phyloP scores from a whole-genome alignment of 2,113 vertebrate species.

The Calyptomena viridis region DNA sequence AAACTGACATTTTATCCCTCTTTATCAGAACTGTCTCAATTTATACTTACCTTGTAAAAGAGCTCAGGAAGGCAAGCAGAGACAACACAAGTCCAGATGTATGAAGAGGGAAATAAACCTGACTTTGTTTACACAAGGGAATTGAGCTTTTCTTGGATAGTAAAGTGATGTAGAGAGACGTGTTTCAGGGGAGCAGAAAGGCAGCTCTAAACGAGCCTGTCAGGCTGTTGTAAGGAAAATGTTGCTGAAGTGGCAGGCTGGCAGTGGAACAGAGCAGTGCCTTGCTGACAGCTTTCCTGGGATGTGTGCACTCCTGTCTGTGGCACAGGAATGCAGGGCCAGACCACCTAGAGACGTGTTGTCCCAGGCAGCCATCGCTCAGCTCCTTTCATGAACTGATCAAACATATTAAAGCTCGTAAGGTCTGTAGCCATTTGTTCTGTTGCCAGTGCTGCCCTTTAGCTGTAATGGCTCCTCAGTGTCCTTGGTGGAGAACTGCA shows the following conservation, averaged over 20 bases:
- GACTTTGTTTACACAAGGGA: neutral
- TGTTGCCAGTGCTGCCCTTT: neutral
- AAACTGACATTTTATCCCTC: neutral
- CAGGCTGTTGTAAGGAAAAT: rapidly evolving
- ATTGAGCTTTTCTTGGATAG: neutral
- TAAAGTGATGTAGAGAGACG: neutral
- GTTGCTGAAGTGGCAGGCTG: rapidly evolving
- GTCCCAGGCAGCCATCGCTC: neutral
- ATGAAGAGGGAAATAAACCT: neutral
- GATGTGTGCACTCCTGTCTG: neutral
- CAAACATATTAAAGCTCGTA: neutral
- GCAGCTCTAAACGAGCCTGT: neutral
- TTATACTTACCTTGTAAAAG: neutral
- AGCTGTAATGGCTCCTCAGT: neutral
- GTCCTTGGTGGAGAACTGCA: neutral
- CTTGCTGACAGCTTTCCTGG: neutral
- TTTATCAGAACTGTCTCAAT: neutral
- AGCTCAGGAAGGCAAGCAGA: neutral
- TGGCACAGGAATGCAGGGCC: neutral
- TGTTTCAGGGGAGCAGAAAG: neutral
- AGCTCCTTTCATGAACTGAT: neutral
- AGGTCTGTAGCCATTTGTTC: neutral
- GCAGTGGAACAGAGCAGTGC: neutral
- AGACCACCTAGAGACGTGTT: neutral
- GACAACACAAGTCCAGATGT: neutral